A percentile compares a stretch with the other conserved stretches of the same genome.
Conservation (phyloP, 2,113 vertebrate genomes). For the Electrona antarctica region DNA sequence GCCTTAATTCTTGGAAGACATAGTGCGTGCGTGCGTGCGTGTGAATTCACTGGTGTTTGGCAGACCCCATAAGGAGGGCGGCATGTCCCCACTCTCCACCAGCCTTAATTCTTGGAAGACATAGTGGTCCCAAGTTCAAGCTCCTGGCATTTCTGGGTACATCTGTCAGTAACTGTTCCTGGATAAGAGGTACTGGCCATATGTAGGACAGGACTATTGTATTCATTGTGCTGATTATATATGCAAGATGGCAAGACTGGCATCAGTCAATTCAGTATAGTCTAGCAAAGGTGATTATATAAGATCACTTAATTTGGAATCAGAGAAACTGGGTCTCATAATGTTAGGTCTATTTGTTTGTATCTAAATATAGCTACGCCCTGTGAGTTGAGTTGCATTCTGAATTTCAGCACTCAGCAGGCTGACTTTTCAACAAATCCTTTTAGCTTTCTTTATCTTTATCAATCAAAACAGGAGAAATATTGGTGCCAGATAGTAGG, state of each 20-base stretch:
- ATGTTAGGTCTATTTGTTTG: too few species aligned
- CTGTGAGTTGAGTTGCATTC: too few species aligned
- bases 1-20: neutral
- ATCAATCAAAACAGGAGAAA: too few species aligned
- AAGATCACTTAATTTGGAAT: neutral
- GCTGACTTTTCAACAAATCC: too few species aligned
- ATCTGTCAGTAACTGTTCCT: neutral
- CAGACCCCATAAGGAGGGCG: too few species aligned
- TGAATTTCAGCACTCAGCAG: too few species aligned
- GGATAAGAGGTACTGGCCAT: neutral
- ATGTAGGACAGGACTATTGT: neutral
- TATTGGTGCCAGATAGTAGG: too few species aligned
- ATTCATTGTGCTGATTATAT: neutral
- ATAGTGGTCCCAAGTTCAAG: neutral
- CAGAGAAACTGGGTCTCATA: neutral
- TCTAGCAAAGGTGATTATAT: neutral
- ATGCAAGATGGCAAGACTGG: neutral
- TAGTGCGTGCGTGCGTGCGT: too few species aligned
- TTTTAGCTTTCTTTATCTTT: too few species aligned
- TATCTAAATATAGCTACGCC: too few species aligned
- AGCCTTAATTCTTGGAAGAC: neutral
- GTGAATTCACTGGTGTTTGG: too few species aligned
- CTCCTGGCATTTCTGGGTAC: neutral
- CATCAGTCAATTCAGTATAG: neutral
- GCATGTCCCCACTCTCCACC: too few species aligned